Conservation (phyloP, 2,113 vertebrate genomes). For the Xyrauchen texanus region DNA sequence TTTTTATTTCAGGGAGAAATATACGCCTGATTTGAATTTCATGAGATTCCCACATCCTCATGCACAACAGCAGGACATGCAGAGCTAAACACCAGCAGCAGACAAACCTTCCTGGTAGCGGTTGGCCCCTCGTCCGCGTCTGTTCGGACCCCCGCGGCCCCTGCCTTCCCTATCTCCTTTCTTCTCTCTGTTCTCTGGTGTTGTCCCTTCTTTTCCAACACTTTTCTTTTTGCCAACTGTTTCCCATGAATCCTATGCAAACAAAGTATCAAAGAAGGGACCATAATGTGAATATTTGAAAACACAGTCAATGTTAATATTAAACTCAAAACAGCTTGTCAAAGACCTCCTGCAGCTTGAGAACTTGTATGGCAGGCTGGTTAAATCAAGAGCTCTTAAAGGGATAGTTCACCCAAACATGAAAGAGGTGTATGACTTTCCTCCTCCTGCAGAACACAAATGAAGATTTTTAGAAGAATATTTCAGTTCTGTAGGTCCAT, state of each 20-base stretch:
- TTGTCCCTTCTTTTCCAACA: constrained; percentile 84
- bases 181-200: constrained; percentile 88
- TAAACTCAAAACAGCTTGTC: neutral
- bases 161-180: constrained; percentile 86
- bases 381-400: neutral
- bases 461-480: no score
- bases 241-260: constrained; percentile 91
- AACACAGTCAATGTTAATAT: neutral
- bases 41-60: neutral
- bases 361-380: neutral
- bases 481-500: no score
- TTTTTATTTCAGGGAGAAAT: no score
- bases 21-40: no score
- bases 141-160: constrained; percentile 81
- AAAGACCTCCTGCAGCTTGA: neutral
- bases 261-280: neutral
- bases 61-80: neutral
- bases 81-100: neutral
- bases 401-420: no score
- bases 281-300: neutral
- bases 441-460: no score
- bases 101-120: constrained; percentile 83
- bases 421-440: no score
- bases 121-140: constrained; percentile 84
- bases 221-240: constrained; percentile 94